Conservation (phyloP, 1,140 invertebrate species). For the honey bee (Apis mellifera) region DNA sequence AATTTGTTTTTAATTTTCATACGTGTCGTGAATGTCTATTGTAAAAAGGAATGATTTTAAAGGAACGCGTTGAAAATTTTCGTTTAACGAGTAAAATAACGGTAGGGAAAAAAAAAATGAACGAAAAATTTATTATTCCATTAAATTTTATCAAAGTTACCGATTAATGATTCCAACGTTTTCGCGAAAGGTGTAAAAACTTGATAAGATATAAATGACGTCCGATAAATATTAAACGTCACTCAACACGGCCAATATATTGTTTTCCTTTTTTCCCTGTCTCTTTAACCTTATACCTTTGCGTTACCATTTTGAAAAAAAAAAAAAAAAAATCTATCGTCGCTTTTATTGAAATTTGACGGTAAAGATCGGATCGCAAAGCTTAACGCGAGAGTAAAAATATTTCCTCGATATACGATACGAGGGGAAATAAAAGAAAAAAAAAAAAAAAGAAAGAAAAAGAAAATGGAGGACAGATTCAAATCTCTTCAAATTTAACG, state of each 20-base stretch:
- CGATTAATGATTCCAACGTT: background rate
- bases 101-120: background rate
- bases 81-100: background rate
- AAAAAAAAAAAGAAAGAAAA: too few species aligned
- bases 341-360: constrained; percentile 15
- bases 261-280: background rate
- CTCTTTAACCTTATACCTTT: background rate
- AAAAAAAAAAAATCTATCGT: background rate
- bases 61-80: background rate
- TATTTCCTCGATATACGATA: background rate
- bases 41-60: too few species aligned
- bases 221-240: constrained; percentile 35
- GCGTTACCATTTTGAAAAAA: background rate
- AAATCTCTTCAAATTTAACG: background rate
- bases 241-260: background rate
- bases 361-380: background rate
- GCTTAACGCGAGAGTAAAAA: background rate
- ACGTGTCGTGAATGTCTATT: too few species aligned
- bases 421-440: background rate
- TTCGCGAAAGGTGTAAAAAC: background rate
- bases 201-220: background rate
- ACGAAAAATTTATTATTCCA: background rate
- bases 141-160: background rate
- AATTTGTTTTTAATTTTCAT: too few species aligned
- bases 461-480: background rate